These are phyloP conservation scores for Reticulitermes lucifugus DNA, from an alignment of 2,888 invertebrate genomes.

Conservation along the genomic window DNA sequence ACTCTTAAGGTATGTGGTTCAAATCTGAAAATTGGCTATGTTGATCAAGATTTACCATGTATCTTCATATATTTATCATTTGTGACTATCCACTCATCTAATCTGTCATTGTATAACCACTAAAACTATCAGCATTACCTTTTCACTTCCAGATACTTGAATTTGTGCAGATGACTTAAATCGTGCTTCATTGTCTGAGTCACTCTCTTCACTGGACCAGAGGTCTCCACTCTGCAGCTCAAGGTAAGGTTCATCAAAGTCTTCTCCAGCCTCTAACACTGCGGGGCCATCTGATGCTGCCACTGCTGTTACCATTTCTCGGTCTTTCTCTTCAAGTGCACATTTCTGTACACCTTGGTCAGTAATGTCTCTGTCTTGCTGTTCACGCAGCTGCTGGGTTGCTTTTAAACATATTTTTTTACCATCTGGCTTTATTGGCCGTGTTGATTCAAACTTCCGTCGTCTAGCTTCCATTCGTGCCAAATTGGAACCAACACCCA, in stretches of 20 bases:
- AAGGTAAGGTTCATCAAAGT: conserved; percentile 51
- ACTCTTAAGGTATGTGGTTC: too few species aligned
- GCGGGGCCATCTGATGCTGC: conserved; percentile 49
- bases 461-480: conserved; percentile 67
- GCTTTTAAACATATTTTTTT: conserved; percentile 66
- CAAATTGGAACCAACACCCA: conserved; percentile 57
- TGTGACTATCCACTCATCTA: too few species aligned
- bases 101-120: too few species aligned
- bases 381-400: background rate
- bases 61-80: too few species aligned
- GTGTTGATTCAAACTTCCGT: conserved; percentile 66
- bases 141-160: background rate
- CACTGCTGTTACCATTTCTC: background rate
- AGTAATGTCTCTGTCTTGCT: background rate
- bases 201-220: conserved; percentile 63
- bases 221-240: conserved; percentile 55
- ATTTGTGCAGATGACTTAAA: conserved; percentile 58
- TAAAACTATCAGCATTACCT: background rate
- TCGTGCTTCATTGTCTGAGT: conserved; percentile 62
- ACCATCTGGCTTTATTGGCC: conserved; percentile 63
- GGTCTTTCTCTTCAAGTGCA: background rate
- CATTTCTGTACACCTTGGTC: background rate
- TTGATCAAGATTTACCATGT: too few species aligned
- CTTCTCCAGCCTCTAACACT: conserved; percentile 44
- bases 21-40: too few species aligned